Evolutionary conservation across 2,888 invertebrate species (phyloP).

Genomic region (Steinernema scapterisci): DNA sequence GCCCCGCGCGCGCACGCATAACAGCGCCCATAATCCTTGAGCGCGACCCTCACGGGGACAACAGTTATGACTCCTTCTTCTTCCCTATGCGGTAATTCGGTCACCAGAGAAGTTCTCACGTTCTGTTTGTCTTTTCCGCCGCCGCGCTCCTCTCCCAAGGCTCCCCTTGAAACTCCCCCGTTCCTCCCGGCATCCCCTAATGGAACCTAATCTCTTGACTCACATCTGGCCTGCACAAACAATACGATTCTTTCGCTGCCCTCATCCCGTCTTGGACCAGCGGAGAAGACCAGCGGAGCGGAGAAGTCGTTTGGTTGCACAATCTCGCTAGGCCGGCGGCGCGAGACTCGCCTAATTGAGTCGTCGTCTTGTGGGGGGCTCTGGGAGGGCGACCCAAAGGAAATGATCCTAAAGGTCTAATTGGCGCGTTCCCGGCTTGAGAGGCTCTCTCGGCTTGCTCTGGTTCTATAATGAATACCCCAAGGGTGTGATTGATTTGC

Average conservation of each 20-base stretch:
- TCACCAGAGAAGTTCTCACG: conserved; percentile 10
- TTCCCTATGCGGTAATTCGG: neutral
- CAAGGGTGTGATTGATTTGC: conserved; percentile 8
- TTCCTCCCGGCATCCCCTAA: neutral
- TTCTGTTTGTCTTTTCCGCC: neutral
- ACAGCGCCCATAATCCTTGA: too few species aligned
- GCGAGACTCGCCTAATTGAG: conserved; percentile 17
- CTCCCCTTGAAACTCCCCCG: neutral
- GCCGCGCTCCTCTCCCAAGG: neutral
- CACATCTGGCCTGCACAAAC: conserved; percentile 24
- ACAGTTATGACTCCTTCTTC: neutral
- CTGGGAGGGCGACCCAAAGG: neutral
- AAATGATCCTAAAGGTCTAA: conserved; percentile 28
- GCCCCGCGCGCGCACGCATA: too few species aligned
- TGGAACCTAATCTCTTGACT: conserved; percentile 29
- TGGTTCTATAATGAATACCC: neutral
- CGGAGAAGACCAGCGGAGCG: too few species aligned
- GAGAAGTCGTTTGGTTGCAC: conserved; percentile 5
- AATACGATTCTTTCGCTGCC: neutral
- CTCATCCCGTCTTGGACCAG: neutral
- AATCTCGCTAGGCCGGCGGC: neutral
- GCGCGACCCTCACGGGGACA: too few species aligned
- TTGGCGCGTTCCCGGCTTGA: conserved; percentile 2
- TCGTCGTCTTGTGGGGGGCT: neutral
- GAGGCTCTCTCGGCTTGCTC: neutral